phyloP scores from a whole-genome alignment of 2,888 invertebrate species.

The Cheilosia vulpina region DNA sequence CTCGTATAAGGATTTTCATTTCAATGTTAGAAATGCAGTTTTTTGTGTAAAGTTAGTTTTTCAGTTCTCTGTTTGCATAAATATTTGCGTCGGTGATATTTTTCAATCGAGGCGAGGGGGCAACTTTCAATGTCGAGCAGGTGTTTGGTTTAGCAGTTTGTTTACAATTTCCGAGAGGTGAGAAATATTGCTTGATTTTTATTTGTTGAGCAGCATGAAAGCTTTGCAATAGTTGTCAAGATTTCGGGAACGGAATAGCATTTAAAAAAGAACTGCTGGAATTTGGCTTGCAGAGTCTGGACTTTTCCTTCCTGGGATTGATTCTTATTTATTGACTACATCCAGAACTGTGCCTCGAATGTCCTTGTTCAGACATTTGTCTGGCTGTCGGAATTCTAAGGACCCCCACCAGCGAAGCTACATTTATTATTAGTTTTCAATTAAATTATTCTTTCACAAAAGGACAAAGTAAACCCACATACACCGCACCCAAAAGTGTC shows the following conservation, averaged over 20 bases:
- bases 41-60: neutral
- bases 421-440: too few relatives aligned
- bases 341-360: too few relatives aligned
- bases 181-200: conserved; percentile 13
- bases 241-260: too few relatives aligned
- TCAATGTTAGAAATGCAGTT: conserved; percentile 42
- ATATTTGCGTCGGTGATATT: conserved; percentile 44
- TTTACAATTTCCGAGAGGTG: conserved; percentile 20
- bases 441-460: neutral
- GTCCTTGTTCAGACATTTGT: too few relatives aligned
- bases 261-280: too few relatives aligned
- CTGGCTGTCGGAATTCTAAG: too few relatives aligned
- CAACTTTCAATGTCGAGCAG: conserved; percentile 26
- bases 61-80: conserved; percentile 45
- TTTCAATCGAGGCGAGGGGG: conserved; percentile 3
- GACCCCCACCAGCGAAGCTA: too few relatives aligned
- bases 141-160: conserved; percentile 24
- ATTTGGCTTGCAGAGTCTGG: too few relatives aligned
- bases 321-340: too few relatives aligned
- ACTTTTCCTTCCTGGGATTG: too few relatives aligned
- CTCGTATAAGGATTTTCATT: conserved; percentile 48
- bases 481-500: neutral
- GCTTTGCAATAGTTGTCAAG: too few relatives aligned
- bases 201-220: conserved; percentile 20
- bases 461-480: neutral